Conservation (phyloP, 2,888 invertebrate genomes). For the Poecilus cupreus region DNA sequence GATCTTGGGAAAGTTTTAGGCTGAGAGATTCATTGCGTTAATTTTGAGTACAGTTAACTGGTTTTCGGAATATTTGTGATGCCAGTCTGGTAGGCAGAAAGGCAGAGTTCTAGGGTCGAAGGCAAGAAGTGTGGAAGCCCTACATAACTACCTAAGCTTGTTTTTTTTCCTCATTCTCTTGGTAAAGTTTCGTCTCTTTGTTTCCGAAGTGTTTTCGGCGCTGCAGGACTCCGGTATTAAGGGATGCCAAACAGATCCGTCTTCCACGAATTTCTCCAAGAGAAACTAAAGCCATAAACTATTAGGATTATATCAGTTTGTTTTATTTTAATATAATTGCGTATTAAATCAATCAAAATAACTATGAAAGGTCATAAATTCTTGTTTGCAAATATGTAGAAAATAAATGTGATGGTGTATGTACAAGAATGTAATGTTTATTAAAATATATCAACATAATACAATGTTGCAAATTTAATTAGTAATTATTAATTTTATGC, state of each 20-base stretch:
- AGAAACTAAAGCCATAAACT: no score
- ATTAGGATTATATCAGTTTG: no score
- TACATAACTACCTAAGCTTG: constrained; percentile 54
- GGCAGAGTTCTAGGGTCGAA: constrained; percentile 6
- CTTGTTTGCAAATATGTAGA: no score
- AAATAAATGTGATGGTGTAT: no score
- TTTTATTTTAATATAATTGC: no score
- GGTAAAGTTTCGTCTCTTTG: constrained; percentile 48
- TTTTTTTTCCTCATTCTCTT: constrained; percentile 49
- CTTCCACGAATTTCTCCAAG: background rate
- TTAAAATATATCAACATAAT: no score
- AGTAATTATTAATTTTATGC: background rate
- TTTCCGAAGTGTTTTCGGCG: constrained; percentile 40
- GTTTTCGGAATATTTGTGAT: constrained; percentile 53
- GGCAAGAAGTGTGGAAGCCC: constrained; percentile 34
- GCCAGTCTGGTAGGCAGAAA: constrained; percentile 3
- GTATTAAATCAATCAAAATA: no score
- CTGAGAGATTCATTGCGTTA: constrained; percentile 54
- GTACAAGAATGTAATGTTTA: no score
- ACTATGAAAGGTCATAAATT: no score
- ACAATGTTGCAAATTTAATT: background rate
- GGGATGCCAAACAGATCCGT: background rate
- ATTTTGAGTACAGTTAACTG: constrained; percentile 51
- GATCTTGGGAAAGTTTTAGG: constrained; percentile 41
- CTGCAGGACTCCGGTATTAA: constrained; percentile 35